Conservation (phyloP, 2,113 vertebrate genomes). For the Piaya cayana region DNA sequence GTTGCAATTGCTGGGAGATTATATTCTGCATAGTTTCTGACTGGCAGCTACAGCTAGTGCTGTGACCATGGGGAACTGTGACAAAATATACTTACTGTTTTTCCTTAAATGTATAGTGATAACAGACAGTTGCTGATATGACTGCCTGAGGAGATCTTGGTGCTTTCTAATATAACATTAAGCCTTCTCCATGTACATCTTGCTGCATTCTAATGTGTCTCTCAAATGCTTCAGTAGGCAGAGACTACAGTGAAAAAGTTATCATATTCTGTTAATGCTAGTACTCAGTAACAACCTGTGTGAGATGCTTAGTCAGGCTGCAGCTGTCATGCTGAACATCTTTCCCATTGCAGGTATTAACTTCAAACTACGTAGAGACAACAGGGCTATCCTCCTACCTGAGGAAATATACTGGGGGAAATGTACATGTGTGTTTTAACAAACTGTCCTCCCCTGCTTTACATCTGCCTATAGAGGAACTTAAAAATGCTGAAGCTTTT, state of each 20-base stretch:
- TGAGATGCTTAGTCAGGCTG: not conserved
- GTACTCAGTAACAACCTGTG: not conserved
- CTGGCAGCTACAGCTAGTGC: not conserved
- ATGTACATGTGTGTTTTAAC: not conserved
- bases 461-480: not conserved
- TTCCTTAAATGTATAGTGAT: not conserved
- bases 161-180: not conserved
- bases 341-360: not conserved
- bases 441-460: not conserved
- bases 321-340: not conserved
- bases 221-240: not conserved
- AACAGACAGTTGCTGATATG: constrained; percentile 9
- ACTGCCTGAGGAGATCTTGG: constrained; percentile 36
- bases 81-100: not conserved
- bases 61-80: not conserved
- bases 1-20: not conserved
- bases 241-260: not conserved
- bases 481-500: not conserved
- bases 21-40: not conserved
- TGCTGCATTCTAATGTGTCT: constrained; percentile 24
- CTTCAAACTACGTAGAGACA: not conserved
- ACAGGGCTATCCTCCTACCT: not conserved
- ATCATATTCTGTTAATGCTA: not conserved
- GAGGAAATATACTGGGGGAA: not conserved
- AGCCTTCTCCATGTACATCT: not conserved